These are phyloP conservation scores for Drosophila tani DNA, from an alignment of 1,140 invertebrate genomes.

Conservation along the genomic window DNA sequence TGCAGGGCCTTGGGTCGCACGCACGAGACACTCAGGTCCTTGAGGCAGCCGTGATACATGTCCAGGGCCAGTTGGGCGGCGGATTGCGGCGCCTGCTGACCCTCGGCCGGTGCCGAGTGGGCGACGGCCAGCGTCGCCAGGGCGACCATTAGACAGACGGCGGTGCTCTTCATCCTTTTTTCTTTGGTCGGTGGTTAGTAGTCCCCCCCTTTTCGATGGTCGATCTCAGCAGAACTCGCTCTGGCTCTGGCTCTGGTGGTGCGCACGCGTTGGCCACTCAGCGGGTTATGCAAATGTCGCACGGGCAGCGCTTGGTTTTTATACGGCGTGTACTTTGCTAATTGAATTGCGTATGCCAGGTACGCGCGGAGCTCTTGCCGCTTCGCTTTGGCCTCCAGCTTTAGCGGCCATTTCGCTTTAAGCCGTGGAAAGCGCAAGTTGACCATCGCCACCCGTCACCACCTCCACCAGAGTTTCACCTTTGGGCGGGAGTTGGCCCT, in stretches of 20 bases:
- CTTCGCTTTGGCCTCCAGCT: constrained; percentile 50
- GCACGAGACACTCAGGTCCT: constrained; percentile 88
- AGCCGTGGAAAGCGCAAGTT: constrained; percentile 80
- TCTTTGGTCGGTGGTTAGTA: constrained; percentile 4
- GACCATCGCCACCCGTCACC: constrained; percentile 6
- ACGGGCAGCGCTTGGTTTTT: constrained; percentile 74
- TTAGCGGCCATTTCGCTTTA: constrained; percentile 67
- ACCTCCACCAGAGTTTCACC: constrained; percentile 63
- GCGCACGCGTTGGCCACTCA: constrained; percentile 76
- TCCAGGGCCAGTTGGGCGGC: constrained; percentile 87
- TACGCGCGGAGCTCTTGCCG: constrained; percentile 41
- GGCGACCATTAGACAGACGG: constrained; percentile 54
- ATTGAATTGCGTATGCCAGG: constrained; percentile 79
- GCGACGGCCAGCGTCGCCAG: constrained; percentile 52
- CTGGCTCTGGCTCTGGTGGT: constrained; percentile 43
- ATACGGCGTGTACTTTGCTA: constrained; percentile 80
- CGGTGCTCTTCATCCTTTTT: constrained; percentile 68
- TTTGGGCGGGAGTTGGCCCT: constrained; percentile 4
- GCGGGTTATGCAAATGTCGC: constrained; percentile 81
- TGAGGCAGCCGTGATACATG: constrained; percentile 88
- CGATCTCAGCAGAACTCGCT: constrained; percentile 10
- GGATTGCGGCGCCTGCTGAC: constrained; percentile 66
- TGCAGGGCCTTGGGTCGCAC: constrained; percentile 91
- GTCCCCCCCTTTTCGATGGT: neutral
- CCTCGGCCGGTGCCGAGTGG: constrained; percentile 47